Evolutionary conservation across 2,797 vertebrate species (phyloP).

Genomic region (Typhlichthys eigenmanni): DNA sequence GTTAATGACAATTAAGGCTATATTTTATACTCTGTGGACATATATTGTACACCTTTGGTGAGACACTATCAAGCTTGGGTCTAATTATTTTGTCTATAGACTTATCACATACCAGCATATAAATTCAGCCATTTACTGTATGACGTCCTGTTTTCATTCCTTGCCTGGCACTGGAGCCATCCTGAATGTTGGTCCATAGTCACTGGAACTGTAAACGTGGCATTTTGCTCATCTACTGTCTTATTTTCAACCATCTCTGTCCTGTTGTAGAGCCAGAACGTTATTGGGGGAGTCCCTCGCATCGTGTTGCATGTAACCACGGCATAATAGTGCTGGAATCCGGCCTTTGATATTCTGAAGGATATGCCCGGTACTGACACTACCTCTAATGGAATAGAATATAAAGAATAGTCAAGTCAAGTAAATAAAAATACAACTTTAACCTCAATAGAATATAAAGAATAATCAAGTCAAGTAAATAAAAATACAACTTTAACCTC

Average conservation of each 20-base stretch:
- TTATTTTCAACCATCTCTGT: not conserved
- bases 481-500: no score
- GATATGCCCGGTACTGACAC: constrained; percentile 61
- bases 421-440: not conserved
- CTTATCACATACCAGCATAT: constrained; percentile 51
- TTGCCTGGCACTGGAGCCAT: constrained; percentile 50
- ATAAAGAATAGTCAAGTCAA: not conserved
- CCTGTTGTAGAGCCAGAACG: constrained; percentile 55
- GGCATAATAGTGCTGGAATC: constrained; percentile 29
- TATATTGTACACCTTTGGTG: no score
- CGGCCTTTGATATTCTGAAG: constrained; percentile 51
- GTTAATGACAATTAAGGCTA: no score
- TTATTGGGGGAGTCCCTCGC: constrained; percentile 54
- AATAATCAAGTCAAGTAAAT: no score
- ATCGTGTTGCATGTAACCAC: constrained; percentile 54
- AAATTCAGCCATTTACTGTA: constrained; percentile 31
- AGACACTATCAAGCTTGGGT: not conserved
- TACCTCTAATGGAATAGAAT: constrained; percentile 41
- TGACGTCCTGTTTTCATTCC: constrained; percentile 24
- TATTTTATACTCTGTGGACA: no score
- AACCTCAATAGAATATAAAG: no score
- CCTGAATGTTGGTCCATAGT: constrained; percentile 24
- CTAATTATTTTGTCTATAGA: not conserved
- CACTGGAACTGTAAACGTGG: constrained; percentile 48
- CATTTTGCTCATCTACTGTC: not conserved